phyloP scores from a whole-genome alignment of 1,140 invertebrate species.

The Drosophila rhopaloa region DNA sequence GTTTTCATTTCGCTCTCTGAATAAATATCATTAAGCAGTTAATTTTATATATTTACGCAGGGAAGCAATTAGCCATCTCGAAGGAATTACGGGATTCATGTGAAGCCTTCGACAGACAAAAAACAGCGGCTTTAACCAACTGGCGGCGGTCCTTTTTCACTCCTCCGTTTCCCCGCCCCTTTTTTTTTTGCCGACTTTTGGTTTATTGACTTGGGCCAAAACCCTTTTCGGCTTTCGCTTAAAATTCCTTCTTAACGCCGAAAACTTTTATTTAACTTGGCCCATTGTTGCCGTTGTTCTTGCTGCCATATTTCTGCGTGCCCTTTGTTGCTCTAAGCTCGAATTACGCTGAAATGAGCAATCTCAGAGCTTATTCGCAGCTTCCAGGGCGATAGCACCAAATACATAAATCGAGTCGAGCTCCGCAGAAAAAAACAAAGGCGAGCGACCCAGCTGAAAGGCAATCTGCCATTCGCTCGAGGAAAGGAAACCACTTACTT shows the following conservation, averaged over 20 bases:
- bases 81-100: not conserved
- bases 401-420: conserved; percentile 60
- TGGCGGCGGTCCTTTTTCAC: too few relatives aligned
- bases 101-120: not conserved
- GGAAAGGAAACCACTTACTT: conserved; percentile 40
- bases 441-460: conserved; percentile 12
- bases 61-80: conserved; percentile 37
- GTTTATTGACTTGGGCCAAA: conserved; percentile 61
- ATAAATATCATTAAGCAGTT: conserved; percentile 49
- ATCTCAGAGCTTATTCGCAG: conserved; percentile 8
- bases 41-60: conserved; percentile 43
- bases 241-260: conserved; percentile 32
- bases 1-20: conserved; percentile 29
- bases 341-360: conserved; percentile 61
- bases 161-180: not conserved
- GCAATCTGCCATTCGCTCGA: conserved; percentile 14
- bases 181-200: conserved; percentile 10
- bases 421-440: conserved; percentile 25
- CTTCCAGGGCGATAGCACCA: conserved; percentile 31
- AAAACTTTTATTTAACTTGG: conserved; percentile 68
- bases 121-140: not conserved
- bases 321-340: conserved; percentile 39
- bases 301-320: conserved; percentile 53
- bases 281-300: conserved; percentile 34
- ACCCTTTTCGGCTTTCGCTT: conserved; percentile 51